Conservation (phyloP, 2,888 invertebrate genomes). For the Drosophila antonietae region DNA sequence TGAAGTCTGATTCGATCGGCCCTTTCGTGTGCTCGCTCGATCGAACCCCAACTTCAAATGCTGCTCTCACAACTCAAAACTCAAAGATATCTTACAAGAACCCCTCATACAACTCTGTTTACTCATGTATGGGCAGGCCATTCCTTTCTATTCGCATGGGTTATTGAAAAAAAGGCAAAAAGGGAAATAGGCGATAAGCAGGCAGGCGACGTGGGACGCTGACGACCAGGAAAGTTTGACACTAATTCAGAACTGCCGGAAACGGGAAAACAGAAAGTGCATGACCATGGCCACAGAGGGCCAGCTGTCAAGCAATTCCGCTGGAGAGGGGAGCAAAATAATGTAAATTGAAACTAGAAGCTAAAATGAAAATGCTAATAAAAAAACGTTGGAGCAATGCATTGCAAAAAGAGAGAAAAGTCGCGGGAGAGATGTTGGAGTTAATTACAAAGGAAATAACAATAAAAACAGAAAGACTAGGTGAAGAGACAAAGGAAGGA, state of each 20-base stretch:
- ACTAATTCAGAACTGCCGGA: constrained; percentile 74
- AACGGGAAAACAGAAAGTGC: constrained; percentile 71
- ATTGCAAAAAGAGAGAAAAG: not conserved
- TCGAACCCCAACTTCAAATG: too few relatives aligned
- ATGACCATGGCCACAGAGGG: constrained; percentile 52
- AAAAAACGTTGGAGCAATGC: not conserved
- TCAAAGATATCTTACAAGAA: not conserved
- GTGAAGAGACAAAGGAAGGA: too few relatives aligned
- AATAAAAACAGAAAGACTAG: too few relatives aligned
- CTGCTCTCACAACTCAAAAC: too few relatives aligned
- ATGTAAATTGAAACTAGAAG: not conserved
- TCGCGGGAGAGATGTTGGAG: too few relatives aligned
- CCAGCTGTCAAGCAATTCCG: constrained; percentile 27
- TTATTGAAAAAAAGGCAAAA: constrained; percentile 37
- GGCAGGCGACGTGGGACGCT: constrained; percentile 25
- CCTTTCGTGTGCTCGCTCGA: too few relatives aligned
- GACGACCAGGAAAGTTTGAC: constrained; percentile 63
- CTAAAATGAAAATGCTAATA: constrained; percentile 3
- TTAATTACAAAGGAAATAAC: too few relatives aligned
- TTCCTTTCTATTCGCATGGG: constrained; percentile 1
- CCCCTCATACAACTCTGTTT: too few relatives aligned
- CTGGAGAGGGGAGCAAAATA: constrained; percentile 6
- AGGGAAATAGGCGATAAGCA: constrained; percentile 18
- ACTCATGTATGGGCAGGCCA: not conserved
- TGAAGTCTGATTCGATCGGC: too few relatives aligned